Evolutionary conservation across 2,113 vertebrate species (phyloP).

Genomic region (Crypturellus undulatus): DNA sequence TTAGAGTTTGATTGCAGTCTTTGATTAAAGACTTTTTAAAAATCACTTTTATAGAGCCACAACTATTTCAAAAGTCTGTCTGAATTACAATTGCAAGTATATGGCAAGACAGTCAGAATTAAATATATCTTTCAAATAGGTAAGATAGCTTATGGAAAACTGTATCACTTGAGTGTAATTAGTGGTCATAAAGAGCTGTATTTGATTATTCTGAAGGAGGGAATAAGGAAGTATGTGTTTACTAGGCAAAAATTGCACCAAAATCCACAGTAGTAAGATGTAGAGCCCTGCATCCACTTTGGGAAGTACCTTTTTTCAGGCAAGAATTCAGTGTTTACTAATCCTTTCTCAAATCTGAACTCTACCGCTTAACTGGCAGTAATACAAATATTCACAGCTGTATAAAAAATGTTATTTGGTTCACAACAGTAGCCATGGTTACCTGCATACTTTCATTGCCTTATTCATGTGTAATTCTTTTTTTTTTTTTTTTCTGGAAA

Average conservation of each 20-base stretch:
- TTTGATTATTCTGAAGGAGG: not conserved
- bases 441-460: slow-evolving; percentile 80
- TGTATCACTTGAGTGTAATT: not conserved
- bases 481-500: slow-evolving; percentile 75
- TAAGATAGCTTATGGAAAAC: not conserved
- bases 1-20: not conserved
- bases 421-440: slow-evolving; percentile 83
- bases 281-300: not conserved
- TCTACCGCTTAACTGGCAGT: slow-evolving; percentile 68
- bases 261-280: not conserved
- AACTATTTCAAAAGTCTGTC: slow-evolving; percentile 1
- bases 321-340: slow-evolving; percentile 51
- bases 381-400: slow-evolving; percentile 76
- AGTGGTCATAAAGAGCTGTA: not conserved
- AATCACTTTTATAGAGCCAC: not conserved
- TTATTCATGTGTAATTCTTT: slow-evolving; percentile 74
- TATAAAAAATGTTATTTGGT: slow-evolving; percentile 81
- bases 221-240: not conserved
- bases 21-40: not conserved
- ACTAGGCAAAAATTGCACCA: not conserved
- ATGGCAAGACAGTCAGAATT: slow-evolving; percentile 4
- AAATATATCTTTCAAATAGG: not conserved
- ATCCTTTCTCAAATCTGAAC: slow-evolving; percentile 63
- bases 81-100: not conserved
- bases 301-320: slow-evolving; percentile 58